A percentile compares a stretch with the other conserved stretches of the same genome.
phyloP scores from a whole-genome alignment of 2,797 vertebrate species.

The Telmatherina bonti region DNA sequence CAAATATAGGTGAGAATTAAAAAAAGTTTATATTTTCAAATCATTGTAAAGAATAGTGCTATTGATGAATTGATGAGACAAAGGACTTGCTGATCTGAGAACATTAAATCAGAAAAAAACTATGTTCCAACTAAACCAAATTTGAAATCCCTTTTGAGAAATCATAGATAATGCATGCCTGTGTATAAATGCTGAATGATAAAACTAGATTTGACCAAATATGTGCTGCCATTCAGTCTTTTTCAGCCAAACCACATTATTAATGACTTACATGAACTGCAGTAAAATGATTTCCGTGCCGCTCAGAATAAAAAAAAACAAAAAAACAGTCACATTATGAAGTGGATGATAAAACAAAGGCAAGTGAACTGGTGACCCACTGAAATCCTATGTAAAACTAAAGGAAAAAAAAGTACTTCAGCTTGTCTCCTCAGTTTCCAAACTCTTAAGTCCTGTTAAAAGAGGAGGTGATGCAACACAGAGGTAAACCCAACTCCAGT shows the following conservation, averaged over 20 bases:
- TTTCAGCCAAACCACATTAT: too few species aligned
- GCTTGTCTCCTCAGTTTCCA: not conserved
- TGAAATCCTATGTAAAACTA: not conserved
- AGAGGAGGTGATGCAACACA: not conserved
- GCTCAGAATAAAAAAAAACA: too few species aligned
- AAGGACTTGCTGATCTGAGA: not conserved
- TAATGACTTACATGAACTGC: too few species aligned
- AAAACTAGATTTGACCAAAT: too few species aligned
- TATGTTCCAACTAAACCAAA: not conserved
- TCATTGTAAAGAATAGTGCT: not conserved
- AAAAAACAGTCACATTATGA: too few species aligned
- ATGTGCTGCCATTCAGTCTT: too few species aligned
- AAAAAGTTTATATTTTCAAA: too few species aligned
- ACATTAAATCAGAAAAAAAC: not conserved
- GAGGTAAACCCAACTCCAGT: not conserved
- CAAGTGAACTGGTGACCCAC: too few species aligned
- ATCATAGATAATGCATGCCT: not conserved
- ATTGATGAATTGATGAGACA: not conserved
- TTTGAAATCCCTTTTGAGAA: not conserved
- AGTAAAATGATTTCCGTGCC: too few species aligned
- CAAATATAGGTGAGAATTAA: too few species aligned
- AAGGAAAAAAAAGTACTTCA: not conserved
- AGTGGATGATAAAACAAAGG: too few species aligned
- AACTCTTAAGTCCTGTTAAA: not conserved
- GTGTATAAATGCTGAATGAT: too few species aligned